Percentiles rank a stretch among this genome's conserved stretches.
Conservation (phyloP, 1,140 invertebrate genomes). For the Scylla paramamosain region DNA sequence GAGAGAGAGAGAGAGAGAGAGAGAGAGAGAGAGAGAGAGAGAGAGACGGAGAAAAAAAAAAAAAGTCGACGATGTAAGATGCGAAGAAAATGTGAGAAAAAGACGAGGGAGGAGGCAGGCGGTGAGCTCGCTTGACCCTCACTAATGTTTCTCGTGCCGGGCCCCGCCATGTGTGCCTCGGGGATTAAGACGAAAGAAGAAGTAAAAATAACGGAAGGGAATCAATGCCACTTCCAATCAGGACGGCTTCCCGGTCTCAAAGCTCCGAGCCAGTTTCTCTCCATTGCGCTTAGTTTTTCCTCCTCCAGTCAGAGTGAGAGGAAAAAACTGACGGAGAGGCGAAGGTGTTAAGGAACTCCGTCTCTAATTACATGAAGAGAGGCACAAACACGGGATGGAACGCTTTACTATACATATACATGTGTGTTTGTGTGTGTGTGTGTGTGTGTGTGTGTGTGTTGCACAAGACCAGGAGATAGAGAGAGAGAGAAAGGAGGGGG, state of each 20-base stretch:
- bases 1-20: not conserved
- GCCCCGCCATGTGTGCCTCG: conserved; percentile 27
- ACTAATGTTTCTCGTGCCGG: conserved; percentile 39
- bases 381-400: not conserved
- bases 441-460: conserved; percentile 49
- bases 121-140: conserved; percentile 24
- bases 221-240: conserved; percentile 57
- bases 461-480: not conserved
- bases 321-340: not conserved
- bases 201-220: conserved; percentile 22
- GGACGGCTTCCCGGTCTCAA: not conserved
- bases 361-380: conserved; percentile 20
- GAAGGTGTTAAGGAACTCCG: conserved; percentile 12
- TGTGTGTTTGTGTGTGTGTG: conserved; percentile 38
- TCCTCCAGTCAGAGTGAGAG: conserved; percentile 14
- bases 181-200: conserved; percentile 54
- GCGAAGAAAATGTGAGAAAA: not conserved
- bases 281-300: conserved; percentile 24
- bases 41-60: conserved; percentile 4
- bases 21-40: not conserved
- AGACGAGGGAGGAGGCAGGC: not conserved
- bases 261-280: conserved; percentile 11
- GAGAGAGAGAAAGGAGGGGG: not conserved
- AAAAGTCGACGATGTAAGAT: not conserved
- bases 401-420: not conserved